phyloP scores from a whole-genome alignment of 2,888 invertebrate genomes.

The Eretmocerus hayati region DNA sequence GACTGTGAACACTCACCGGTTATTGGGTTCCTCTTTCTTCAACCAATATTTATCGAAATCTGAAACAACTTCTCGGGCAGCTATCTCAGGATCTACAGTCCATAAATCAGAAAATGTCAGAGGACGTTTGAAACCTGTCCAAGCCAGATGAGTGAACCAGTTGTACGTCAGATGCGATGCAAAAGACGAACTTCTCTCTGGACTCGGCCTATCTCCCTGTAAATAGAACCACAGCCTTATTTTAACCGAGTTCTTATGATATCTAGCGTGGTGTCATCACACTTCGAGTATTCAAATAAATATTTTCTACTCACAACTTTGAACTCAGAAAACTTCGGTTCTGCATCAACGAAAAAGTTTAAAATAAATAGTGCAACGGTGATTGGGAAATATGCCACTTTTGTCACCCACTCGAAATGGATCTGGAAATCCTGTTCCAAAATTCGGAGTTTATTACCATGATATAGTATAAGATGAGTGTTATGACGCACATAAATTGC shows the following conservation, averaged over 20 bases:
- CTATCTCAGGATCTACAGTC: slow-evolving; percentile 80
- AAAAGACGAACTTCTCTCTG: slow-evolving; percentile 79
- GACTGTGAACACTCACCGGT: slow-evolving; percentile 52
- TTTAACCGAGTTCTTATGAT: too few relatives aligned
- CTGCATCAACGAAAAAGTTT: slow-evolving; percentile 73
- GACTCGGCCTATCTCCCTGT: slow-evolving; percentile 71
- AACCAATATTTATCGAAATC: slow-evolving; percentile 80
- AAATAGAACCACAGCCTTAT: too few relatives aligned
- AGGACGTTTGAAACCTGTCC: slow-evolving; percentile 77
- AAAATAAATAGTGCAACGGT: slow-evolving; percentile 64
- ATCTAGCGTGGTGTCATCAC: too few relatives aligned
- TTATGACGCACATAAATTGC: too few relatives aligned
- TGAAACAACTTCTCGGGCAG: slow-evolving; percentile 71
- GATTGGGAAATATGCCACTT: slow-evolving; percentile 72
- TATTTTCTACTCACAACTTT: slow-evolving; percentile 53
- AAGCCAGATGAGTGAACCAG: slow-evolving; percentile 85
- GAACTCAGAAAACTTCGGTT: slow-evolving; percentile 64
- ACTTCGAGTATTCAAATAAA: not conserved
- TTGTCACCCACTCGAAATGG: slow-evolving; percentile 52
- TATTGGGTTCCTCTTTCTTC: slow-evolving; percentile 57
- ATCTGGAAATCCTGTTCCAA: too few relatives aligned
- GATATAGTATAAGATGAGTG: too few relatives aligned
- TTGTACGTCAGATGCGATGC: slow-evolving; percentile 77
- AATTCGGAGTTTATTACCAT: too few relatives aligned
- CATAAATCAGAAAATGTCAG: slow-evolving; percentile 81